Conservation (phyloP, 2,113 vertebrate species). For the Embiotoca jacksoni region DNA sequence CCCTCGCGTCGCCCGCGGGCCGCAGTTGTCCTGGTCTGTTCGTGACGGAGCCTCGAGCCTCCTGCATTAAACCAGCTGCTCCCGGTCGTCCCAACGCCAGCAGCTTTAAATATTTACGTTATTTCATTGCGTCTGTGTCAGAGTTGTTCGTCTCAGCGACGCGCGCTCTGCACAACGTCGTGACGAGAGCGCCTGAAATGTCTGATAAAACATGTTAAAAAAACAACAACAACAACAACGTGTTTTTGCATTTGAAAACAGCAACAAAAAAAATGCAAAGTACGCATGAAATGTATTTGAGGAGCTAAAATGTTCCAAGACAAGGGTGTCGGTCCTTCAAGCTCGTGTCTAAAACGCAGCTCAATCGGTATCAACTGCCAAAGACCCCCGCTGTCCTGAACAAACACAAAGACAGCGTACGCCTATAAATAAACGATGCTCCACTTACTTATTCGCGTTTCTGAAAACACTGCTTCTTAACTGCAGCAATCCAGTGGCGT, state of each 20-base stretch:
- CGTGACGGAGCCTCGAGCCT: too few species aligned
- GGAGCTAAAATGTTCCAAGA: slow-evolving; percentile 8
- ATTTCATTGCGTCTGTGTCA: too few species aligned
- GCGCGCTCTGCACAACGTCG: too few species aligned
- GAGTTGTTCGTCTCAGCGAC: too few species aligned
- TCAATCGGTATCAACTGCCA: slow-evolving; percentile 44
- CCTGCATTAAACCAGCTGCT: too few species aligned
- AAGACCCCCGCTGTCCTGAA: slow-evolving; percentile 29
- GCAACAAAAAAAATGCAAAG: neutral
- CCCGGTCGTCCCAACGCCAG: too few species aligned
- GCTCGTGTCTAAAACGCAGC: neutral
- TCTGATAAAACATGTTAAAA: too few species aligned
- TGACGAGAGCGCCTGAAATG: too few species aligned
- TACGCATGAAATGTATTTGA: neutral
- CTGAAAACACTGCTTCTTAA: slow-evolving; percentile 61
- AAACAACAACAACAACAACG: too few species aligned
- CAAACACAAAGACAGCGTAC: slow-evolving; percentile 46
- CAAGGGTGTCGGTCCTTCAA: neutral
- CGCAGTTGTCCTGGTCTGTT: too few species aligned
- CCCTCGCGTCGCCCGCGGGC: too few species aligned
- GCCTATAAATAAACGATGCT: slow-evolving; percentile 78
- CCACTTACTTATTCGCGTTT: slow-evolving; percentile 62
- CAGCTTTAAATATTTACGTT: too few species aligned
- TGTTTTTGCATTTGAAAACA: neutral
- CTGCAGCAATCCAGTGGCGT: slow-evolving; percentile 50